Conservation (phyloP, 1,140 invertebrate species). For the Drosophila paulistorum region DNA sequence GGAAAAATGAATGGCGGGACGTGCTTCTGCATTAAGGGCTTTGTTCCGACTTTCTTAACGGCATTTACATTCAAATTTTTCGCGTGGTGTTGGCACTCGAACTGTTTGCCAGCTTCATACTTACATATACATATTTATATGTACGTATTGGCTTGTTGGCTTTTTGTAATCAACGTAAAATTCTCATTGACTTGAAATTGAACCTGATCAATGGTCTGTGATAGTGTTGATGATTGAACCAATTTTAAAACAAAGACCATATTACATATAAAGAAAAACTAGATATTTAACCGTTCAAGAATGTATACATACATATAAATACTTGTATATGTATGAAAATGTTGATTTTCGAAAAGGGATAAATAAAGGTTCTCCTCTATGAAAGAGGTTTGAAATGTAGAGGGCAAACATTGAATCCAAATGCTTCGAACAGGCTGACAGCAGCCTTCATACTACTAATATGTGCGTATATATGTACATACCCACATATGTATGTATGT, state of each 20-base stretch:
- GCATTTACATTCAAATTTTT: slow-evolving; percentile 54
- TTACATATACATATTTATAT: not conserved
- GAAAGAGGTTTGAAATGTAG: not conserved
- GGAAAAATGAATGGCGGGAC: slow-evolving; percentile 51
- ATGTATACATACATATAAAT: not conserved
- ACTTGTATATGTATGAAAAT: not conserved
- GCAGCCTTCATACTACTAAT: slow-evolving; percentile 14
- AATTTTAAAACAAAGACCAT: not conserved
- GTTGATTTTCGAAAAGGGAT: not conserved
- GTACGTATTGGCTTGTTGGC: slow-evolving; percentile 1
- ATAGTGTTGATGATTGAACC: not conserved
- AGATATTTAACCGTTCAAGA: not conserved
- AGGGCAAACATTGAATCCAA: not conserved
- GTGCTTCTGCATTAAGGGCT: slow-evolving; percentile 53
- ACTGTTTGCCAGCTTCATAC: not conserved
- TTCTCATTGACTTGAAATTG: slow-evolving; percentile 4
- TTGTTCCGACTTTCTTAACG: slow-evolving; percentile 46
- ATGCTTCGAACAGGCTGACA: slow-evolving; percentile 24
- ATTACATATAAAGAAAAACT: not conserved
- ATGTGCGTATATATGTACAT: not conserved
- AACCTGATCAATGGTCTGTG: not conserved
- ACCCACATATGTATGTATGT: not conserved
- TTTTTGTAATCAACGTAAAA: slow-evolving; percentile 21
- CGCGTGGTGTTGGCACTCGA: slow-evolving; percentile 20
- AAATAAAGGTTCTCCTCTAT: slow-evolving; percentile 4